phyloP scores from a whole-genome alignment of 2,888 invertebrate genomes.

The Heliconius sara region DNA sequence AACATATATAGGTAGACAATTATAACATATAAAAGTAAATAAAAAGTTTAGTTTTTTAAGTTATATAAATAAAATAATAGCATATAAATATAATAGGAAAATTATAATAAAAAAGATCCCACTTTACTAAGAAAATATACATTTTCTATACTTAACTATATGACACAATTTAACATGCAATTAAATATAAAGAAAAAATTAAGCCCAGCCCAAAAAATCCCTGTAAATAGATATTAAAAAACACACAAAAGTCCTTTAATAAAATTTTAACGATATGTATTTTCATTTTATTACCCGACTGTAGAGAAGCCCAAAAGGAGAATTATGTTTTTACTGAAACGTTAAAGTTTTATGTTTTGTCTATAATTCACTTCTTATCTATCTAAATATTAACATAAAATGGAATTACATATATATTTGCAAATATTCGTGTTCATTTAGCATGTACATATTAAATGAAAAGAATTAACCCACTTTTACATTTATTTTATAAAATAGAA shows the following conservation, averaged over 20 bases:
- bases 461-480: background rate
- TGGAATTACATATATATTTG: background rate
- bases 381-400: background rate
- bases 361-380: background rate
- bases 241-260: background rate
- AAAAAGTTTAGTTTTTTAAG: too few species aligned
- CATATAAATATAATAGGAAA: background rate
- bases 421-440: background rate
- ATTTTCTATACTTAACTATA: background rate
- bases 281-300: background rate
- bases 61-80: background rate
- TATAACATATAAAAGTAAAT: background rate
- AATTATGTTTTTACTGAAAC: too few species aligned
- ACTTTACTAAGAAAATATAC: background rate
- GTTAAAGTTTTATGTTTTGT: too few species aligned
- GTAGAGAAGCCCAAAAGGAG: too few species aligned
- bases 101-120: background rate
- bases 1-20: background rate
- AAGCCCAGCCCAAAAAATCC: background rate
- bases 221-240: background rate
- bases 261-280: slow-evolving; percentile 9
- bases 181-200: background rate
- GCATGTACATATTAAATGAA: background rate
- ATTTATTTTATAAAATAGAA: background rate
- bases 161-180: background rate